Evolutionary conservation across 92 coral and sea anemone genomes (phyloP), one percentile per base, ranked within the genome.

Genomic region (Metridium senile): DNA sequence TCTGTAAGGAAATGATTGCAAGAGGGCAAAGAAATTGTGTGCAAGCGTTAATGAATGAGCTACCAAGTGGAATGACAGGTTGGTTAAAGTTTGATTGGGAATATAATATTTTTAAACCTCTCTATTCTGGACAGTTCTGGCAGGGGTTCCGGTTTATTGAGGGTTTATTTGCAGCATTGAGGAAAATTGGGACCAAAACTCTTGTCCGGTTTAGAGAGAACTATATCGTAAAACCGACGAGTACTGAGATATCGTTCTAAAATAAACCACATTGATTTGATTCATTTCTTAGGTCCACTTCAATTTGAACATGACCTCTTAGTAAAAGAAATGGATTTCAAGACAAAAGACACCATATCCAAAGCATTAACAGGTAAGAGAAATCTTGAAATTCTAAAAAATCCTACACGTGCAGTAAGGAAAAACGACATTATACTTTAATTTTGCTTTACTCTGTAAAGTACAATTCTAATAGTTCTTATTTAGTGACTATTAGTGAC

Each of bases 31-130:
- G 21, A 3, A 74, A 66, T 33, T 61, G 65, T 13, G 66, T 57
- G 1, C 11, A 57, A 45, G 26, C 39, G 39, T 58, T 75, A 20
- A 66, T 75, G 30, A 34, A 20, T 9, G 33, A 58, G 30, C 27
- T 70, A 16, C 86, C 86, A 0, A 70, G 59, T n/a, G 86, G 81
- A 28, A 82, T 78, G 21, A 57, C 82, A 1, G 86, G 86, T 82
- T 33, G 25, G 86, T 51, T 54, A 21, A 45, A 7, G 7, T 22
- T 16, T 45, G 16, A 7, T 16, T n/a, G n/a, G n/a, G 16, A 7
- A 45, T 45, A 16, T 45, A 45, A 7, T 45, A 45, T 16, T 45
- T 7, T 45, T 16, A 45, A 7, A 7, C 7, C 16, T 16, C 7
- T 45, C 51, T 45, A 45, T 45, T 16, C 16, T 16, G 16, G 16